Base-by-base conservation (phyloP, 2,888 invertebrate species). In the Stenolophus ochropezus region DNA sequence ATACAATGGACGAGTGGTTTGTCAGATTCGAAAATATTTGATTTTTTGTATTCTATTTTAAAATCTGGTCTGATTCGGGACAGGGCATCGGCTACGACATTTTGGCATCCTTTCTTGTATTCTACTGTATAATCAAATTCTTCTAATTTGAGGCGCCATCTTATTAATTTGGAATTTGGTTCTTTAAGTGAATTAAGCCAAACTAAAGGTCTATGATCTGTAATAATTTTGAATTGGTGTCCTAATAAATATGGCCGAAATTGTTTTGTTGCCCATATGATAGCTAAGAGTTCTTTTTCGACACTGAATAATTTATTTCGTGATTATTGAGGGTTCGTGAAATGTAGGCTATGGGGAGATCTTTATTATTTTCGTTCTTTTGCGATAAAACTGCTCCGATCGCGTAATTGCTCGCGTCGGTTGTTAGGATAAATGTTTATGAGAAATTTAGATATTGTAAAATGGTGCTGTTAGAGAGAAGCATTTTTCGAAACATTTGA, bases 101-200 rank as follows among this genome's bases (percentile, higher is more conserved):
- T 82, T 8, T 18, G 42, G 11, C 16, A 75, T 2, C 77, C 78
- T 78, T 77, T 65, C n/a, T n/a, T n/a, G n/a, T n/a, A n/a, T n/a
- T n/a, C n/a, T n/a, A n/a, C 53, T 82, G n/a, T 82, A 69, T 82
- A 82, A 2, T 21, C 27, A 16, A 79, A 86, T 78, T 86, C 86
- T 73, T 85, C 83, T 20, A 86, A 75, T 78, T 83, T 85, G 11
- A 87, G n/a, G n/a, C n/a, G n/a, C n/a, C n/a, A n/a, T n/a, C n/a
- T n/a, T n/a, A n/a, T n/a, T n/a, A n/a, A n/a, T n/a, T n/a, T 86
- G 0, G 86, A 86, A 21, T 87, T 87, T 0, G 88, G 88, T n/a
- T 89, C 87, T 84, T 88, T 88, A 0, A 88, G 53, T 0, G 83
- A 85, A 84, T 87, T 85, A 0, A 88, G 74, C 86, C 87, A 88